phyloP scores from a whole-genome alignment of 2,797 vertebrate species.

The Melanotaenia nigrans region DNA sequence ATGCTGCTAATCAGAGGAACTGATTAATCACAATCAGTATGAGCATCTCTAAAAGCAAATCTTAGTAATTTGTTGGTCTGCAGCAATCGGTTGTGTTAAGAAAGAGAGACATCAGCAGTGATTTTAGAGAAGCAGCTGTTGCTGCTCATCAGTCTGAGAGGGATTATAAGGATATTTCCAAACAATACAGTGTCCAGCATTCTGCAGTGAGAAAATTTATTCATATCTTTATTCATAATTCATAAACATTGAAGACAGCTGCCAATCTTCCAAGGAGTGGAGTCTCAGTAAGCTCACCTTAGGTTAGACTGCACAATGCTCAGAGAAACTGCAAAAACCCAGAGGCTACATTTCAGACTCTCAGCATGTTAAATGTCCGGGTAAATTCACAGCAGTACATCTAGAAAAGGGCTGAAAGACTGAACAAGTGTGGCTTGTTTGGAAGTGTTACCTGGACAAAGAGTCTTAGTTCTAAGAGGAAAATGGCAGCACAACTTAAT shows the following conservation, averaged over 20 bases:
- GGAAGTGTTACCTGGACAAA: background rate
- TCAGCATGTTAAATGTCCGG: background rate
- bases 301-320: background rate
- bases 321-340: background rate
- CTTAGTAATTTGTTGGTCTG: background rate
- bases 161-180: background rate
- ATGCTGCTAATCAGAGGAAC: background rate
- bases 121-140: background rate
- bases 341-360: background rate
- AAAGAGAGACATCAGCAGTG: background rate
- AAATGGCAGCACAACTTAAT: no score
- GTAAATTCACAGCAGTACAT: background rate
- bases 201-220: background rate
- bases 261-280: background rate
- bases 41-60: background rate
- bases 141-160: background rate
- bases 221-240: background rate
- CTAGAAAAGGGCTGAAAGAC: background rate
- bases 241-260: background rate
- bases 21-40: background rate
- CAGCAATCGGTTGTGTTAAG: background rate
- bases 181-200: background rate
- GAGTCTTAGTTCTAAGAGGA: background rate
- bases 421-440: background rate
- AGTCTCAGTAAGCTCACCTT: background rate